Percentiles rank a stretch among this genome's conserved stretches.
These are phyloP conservation scores for Morelia viridis DNA, from an alignment of 2,797 vertebrate species.

Conservation along the genomic window DNA sequence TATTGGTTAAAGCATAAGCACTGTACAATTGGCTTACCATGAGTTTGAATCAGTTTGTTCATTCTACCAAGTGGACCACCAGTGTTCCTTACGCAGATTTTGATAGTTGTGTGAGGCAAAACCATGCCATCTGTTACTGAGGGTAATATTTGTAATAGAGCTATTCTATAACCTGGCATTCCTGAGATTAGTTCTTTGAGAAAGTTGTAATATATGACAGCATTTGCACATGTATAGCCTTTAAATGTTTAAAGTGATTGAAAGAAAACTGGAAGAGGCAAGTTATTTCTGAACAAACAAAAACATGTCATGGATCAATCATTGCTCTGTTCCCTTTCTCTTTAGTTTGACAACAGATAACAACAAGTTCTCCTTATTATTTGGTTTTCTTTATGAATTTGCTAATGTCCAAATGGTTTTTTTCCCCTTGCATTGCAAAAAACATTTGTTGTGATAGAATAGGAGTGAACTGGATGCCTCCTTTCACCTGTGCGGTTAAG, in stretches of 20 bases:
- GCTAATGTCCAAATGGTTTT: not conserved
- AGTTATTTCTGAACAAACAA: not conserved
- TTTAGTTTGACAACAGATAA: constrained; percentile 15
- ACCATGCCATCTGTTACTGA: not conserved
- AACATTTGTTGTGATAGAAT: constrained; percentile 13
- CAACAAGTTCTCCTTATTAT: constrained; percentile 6
- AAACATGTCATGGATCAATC: constrained; percentile 16
- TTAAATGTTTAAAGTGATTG: not conserved
- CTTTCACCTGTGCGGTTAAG: constrained; percentile 39
- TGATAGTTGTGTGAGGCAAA: not conserved
- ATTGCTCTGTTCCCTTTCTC: constrained; percentile 37
- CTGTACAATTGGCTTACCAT: not conserved
- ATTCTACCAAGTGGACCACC: not conserved
- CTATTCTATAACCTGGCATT: not conserved
- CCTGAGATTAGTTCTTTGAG: not conserved
- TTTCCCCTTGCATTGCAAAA: constrained; percentile 13
- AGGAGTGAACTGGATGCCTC: not conserved
- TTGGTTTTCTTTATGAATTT: not conserved
- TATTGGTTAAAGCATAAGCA: not conserved
- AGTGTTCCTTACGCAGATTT: not conserved
- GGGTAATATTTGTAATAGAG: not conserved
- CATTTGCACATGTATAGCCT: not conserved
- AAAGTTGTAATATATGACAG: not conserved
- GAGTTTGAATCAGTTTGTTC: not conserved
- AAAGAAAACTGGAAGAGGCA: not conserved